phyloP scores from a whole-genome alignment of 2,888 invertebrate genomes.

The Leucophenga montana region DNA sequence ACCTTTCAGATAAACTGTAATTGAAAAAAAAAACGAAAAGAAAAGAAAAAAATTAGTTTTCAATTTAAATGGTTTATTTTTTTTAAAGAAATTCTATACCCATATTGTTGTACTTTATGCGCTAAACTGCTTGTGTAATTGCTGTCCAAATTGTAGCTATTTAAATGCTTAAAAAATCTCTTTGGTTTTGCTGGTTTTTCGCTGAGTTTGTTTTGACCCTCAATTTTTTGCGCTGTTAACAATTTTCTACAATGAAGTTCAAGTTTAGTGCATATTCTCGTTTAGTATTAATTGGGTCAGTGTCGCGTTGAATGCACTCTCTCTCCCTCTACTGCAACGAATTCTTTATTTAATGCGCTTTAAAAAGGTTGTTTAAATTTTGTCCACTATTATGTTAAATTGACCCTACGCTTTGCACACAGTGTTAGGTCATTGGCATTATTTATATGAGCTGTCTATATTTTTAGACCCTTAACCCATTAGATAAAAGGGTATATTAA shows the following conservation, averaged over 20 bases:
- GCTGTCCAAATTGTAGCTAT: background rate
- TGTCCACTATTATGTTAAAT: too few species aligned
- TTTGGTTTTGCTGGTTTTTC: background rate
- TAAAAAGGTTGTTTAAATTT: too few species aligned
- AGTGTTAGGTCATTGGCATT: too few species aligned
- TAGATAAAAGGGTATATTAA: too few species aligned
- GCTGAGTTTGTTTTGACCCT: slow-evolving; percentile 17
- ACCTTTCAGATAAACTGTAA: slow-evolving; percentile 38
- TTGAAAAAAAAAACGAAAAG: background rate
- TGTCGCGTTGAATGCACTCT: background rate
- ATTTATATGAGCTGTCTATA: too few species aligned
- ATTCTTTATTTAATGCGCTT: too few species aligned
- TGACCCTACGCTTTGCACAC: too few species aligned
- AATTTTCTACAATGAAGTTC: slow-evolving; percentile 10
- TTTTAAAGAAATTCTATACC: background rate
- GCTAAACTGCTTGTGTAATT: background rate
- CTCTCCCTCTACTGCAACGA: too few species aligned
- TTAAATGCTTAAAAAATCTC: background rate
- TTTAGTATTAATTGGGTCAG: slow-evolving; percentile 9
- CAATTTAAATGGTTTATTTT: background rate
- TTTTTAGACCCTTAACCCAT: too few species aligned
- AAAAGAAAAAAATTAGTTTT: background rate
- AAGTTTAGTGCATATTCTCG: background rate
- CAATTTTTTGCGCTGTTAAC: slow-evolving; percentile 8
- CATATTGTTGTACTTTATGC: background rate